phyloP scores from a whole-genome alignment of 2,797 vertebrate species.

The Hybognathus amarus region DNA sequence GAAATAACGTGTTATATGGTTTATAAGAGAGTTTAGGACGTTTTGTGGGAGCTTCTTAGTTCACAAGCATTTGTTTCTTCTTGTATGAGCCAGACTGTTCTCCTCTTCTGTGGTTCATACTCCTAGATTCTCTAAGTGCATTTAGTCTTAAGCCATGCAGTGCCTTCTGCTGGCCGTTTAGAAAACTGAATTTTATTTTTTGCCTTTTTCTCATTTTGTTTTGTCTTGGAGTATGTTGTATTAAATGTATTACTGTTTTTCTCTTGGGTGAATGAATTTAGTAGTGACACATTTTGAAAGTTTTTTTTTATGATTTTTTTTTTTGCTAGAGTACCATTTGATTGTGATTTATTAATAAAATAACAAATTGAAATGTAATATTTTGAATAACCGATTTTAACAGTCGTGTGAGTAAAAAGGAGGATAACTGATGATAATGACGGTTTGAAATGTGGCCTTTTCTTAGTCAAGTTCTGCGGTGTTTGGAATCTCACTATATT shows the following conservation, averaged over 20 bases:
- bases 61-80: constrained; percentile 37
- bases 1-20: constrained; percentile 3
- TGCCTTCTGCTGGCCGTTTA: constrained; percentile 61
- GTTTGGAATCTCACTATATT: constrained; percentile 81
- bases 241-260: constrained; percentile 59
- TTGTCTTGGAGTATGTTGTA: constrained; percentile 59
- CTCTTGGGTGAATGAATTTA: constrained; percentile 63
- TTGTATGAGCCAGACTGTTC: constrained; percentile 31
- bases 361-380: constrained; percentile 75
- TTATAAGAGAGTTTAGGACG: constrained; percentile 31
- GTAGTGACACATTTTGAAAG: constrained; percentile 71
- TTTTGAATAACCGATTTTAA: constrained; percentile 71
- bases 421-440: constrained; percentile 63
- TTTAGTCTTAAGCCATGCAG: constrained; percentile 54
- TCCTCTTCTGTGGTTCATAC: constrained; percentile 44
- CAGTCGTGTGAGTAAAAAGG: constrained; percentile 62
- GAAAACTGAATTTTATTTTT: constrained; percentile 61
- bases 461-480: constrained; percentile 74
- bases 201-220: constrained; percentile 58
- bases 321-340: constrained; percentile 68
- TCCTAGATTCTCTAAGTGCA: constrained; percentile 60
- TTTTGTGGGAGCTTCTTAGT: constrained; percentile 23
- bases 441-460: constrained; percentile 55
- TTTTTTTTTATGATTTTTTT: constrained; percentile 66
- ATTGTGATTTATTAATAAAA: constrained; percentile 71